Evolutionary conservation across 2,888 invertebrate species (phyloP), one percentile per base, ranked within the genome.

Genomic region (Pinctada fucata): DNA sequence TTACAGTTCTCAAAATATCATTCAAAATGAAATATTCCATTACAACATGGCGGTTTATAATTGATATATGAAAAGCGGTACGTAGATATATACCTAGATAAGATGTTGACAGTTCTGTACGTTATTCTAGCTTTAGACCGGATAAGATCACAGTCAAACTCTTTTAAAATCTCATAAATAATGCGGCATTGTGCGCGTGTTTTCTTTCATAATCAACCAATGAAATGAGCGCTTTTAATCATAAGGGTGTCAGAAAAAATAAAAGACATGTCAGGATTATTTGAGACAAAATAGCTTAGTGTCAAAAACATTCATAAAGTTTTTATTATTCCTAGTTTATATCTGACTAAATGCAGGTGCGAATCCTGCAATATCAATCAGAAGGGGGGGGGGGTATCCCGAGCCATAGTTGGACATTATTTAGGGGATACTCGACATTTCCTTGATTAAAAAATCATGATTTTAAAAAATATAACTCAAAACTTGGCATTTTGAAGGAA

Each of bases 211-310:
- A 58, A 58, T 10, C 6, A 58, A 13, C 8, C 13, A 58, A 58
- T 58, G 13, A 58, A 58, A 10, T 6, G 58, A 1, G 31, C 31
- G 31, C 58, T 58, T 58, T 58, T 58, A 58, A 10, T 6, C 13
- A 10, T 58, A 6, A 58, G 58, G 58, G 58, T 58, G 58, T 58
- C 58, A 58, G 58, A 13, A 58, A 58, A 58, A 58, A 58, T 58
- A 58, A 58, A 58, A 58, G 58, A 58, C 58, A 58, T 58, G 58
- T 58, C 58, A 58, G 13, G 58, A 58, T 58, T 58, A 58, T 58
- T 10, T 6, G 58, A 58, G 13, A 58, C 13, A 58, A 6, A 58
- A 58, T 58, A 58, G 58, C 58, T 13, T 58, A 58, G 58, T 58
- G 58, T 58, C 58, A 58, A 6, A 58, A 58, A 31, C 31, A 31